Percentiles rank a stretch among this genome's conserved stretches.
Conservation (phyloP, 2,797 vertebrate genomes). For the Morelia viridis region DNA sequence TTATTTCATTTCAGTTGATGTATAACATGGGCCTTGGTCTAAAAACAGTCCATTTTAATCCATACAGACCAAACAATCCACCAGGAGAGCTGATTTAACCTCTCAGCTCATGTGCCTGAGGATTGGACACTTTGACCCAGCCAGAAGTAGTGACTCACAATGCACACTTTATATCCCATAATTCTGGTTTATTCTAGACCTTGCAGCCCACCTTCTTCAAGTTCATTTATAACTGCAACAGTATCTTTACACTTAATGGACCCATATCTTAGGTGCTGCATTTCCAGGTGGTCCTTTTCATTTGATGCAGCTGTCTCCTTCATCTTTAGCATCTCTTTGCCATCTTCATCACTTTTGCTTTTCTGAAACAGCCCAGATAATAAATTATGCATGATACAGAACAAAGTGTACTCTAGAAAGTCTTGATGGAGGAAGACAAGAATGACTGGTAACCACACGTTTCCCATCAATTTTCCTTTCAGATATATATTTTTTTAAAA, state of each 20-base stretch:
- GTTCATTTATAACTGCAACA: conserved; percentile 36
- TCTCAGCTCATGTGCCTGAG: background rate
- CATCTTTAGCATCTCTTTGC: conserved; percentile 8
- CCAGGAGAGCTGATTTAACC: background rate
- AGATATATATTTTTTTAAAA: background rate
- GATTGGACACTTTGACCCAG: background rate
- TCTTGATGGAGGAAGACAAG: background rate
- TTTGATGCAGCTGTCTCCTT: background rate
- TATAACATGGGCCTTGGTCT: background rate
- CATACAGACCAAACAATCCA: background rate
- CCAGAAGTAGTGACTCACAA: background rate
- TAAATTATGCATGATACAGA: background rate
- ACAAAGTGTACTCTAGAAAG: background rate
- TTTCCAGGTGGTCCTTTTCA: conserved; percentile 61
- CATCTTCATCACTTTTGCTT: conserved; percentile 30
- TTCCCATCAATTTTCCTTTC: background rate
- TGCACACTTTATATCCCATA: background rate
- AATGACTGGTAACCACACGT: accelerated
- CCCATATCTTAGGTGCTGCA: conserved; percentile 63
- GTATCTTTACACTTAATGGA: conserved; percentile 30
- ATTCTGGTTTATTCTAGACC: background rate
- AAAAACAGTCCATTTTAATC: background rate
- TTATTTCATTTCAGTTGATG: background rate
- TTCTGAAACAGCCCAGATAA: conserved; percentile 49
- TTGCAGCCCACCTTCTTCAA: background rate